These are phyloP conservation scores for Poeciliopsis turrubarensis DNA, from an alignment of 2,113 vertebrate species.

Conservation along the genomic window DNA sequence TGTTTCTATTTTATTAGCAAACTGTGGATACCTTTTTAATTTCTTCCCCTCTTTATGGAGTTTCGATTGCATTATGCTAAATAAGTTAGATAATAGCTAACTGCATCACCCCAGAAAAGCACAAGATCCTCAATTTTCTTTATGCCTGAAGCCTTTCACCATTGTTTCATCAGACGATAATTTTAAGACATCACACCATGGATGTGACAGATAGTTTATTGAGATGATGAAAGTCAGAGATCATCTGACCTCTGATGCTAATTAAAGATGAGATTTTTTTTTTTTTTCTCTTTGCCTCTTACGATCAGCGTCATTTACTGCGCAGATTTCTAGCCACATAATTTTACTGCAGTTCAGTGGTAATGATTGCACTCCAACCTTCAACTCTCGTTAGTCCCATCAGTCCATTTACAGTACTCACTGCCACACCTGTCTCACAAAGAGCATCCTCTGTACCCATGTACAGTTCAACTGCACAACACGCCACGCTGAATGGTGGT, in stretches of 20 bases:
- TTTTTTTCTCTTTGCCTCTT: background rate
- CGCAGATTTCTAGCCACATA: background rate
- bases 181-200: background rate
- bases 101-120: background rate
- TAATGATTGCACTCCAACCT: background rate
- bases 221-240: constrained; percentile 58
- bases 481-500: constrained; percentile 39
- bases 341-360: background rate
- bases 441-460: constrained; percentile 1
- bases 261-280: constrained; percentile 44
- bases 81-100: background rate
- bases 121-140: background rate
- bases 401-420: background rate
- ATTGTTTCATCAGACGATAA: background rate
- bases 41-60: no score
- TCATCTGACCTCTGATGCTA: constrained; percentile 59
- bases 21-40: no score
- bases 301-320: constrained; percentile 1
- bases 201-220: constrained; percentile 53
- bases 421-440: background rate
- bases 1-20: no score
- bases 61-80: no score
- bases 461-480: background rate
- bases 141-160: background rate
- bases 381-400: background rate